phyloP scores from a whole-genome alignment of 2,888 invertebrate genomes.

The Temnothorax ravouxi region DNA sequence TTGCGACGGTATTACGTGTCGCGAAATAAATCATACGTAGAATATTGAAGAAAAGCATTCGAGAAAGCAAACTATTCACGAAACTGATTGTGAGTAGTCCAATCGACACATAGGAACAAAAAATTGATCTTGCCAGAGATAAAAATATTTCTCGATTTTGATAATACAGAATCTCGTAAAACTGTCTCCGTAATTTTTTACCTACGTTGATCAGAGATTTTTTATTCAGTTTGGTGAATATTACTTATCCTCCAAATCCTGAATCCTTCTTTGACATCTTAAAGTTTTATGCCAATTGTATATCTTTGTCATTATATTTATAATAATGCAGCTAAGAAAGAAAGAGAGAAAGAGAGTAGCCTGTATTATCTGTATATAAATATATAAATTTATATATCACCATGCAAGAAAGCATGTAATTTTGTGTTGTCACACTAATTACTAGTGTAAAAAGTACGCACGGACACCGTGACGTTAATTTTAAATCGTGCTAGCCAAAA shows the following conservation, averaged over 20 bases:
- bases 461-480: not conserved
- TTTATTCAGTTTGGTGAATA: not conserved
- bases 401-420: not conserved
- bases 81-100: not conserved
- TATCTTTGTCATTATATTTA: not conserved
- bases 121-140: not conserved
- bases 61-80: not conserved
- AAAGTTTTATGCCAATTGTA: not conserved
- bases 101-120: too few species aligned
- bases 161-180: not conserved
- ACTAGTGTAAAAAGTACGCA: not conserved
- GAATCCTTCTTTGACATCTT: not conserved
- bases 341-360: not conserved
- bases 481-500: slow-evolving; percentile 10
- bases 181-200: not conserved
- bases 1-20: not conserved
- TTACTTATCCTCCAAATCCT: not conserved
- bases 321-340: not conserved
- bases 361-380: not conserved
- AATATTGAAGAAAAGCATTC: not conserved
- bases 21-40: not conserved
- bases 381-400: not conserved
- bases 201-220: not conserved
- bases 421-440: not conserved
- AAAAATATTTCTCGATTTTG: not conserved